Evolutionary conservation across 2,113 vertebrate genomes (phyloP).

Genomic region (Myocastor coypus): DNA sequence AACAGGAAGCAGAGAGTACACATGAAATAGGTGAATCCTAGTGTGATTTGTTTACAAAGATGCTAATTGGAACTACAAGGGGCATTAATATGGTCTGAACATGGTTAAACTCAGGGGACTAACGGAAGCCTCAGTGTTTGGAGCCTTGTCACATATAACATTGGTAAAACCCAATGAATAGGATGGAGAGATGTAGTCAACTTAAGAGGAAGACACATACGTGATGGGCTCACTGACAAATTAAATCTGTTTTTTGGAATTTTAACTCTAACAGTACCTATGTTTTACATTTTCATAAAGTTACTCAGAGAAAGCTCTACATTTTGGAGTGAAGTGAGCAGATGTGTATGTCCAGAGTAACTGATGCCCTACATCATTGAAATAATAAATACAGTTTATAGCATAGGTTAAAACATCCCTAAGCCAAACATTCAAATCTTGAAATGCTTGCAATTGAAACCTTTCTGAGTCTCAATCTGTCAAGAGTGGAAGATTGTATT

Average conservation of each 20-base stretch:
- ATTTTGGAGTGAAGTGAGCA: not conserved
- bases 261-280: not conserved
- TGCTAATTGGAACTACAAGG: slow-evolving; percentile 29
- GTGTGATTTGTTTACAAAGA: slow-evolving; percentile 24
- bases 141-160: not conserved
- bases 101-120: not conserved
- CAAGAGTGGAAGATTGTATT: not conserved
- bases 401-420: not conserved
- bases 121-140: not conserved
- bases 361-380: not conserved
- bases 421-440: not conserved
- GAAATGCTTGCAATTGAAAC: not conserved
- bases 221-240: not conserved
- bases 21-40: slow-evolving; percentile 37
- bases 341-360: not conserved
- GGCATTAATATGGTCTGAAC: not conserved
- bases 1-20: slow-evolving; percentile 26
- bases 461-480: not conserved
- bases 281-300: not conserved
- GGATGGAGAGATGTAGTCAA: not conserved
- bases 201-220: not conserved
- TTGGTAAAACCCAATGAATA: not conserved
- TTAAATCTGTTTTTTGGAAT: not conserved
- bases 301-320: not conserved
- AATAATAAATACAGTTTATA: not conserved